phyloP scores from a whole-genome alignment of 2,113 vertebrate species.

The Eublepharis macularius region DNA sequence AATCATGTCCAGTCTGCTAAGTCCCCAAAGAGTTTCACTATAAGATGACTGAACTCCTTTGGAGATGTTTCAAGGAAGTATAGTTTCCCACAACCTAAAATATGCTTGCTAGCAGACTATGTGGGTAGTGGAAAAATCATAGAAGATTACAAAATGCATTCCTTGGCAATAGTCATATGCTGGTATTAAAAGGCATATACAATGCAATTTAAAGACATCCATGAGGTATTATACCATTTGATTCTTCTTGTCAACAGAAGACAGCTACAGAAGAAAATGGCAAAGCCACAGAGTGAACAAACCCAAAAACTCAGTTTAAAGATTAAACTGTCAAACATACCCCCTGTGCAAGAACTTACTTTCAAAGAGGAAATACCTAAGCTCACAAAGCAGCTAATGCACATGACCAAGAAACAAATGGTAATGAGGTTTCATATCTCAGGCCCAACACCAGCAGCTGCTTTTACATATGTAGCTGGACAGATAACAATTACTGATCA shows the following conservation, averaged over 20 bases:
- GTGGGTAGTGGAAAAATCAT: background rate
- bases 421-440: background rate
- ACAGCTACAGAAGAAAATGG: background rate
- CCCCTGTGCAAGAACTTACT: background rate
- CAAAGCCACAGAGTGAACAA: background rate
- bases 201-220: background rate
- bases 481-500: background rate
- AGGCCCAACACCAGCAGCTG: slow-evolving; percentile 13
- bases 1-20: background rate
- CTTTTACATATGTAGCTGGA: background rate
- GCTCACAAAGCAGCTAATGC: background rate
- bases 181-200: background rate
- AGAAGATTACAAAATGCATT: background rate
- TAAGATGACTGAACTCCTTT: background rate
- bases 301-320: background rate
- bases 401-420: background rate
- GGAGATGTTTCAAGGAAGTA: background rate
- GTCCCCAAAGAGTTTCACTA: background rate
- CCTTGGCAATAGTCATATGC: background rate
- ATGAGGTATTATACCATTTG: background rate
- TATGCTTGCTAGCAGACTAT: background rate
- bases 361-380: background rate
- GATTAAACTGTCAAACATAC: rapidly evolving
- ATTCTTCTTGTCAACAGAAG: background rate
- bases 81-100: background rate